Evolutionary conservation across 2,113 vertebrate genomes (phyloP).

Genomic region (Caretta caretta): DNA sequence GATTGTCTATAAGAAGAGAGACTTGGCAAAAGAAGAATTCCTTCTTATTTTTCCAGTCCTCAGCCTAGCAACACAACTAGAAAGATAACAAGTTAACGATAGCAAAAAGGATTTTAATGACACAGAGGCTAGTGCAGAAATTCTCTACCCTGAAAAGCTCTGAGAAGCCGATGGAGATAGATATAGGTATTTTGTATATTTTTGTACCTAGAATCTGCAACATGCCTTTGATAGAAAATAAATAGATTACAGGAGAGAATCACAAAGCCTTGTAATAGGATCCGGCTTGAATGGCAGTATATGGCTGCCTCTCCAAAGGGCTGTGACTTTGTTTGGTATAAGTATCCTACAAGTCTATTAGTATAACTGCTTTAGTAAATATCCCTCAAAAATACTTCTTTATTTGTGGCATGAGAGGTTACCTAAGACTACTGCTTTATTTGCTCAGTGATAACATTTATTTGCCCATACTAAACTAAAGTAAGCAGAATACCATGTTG

Average conservation of each 20-base stretch:
- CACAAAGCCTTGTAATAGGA: neutral
- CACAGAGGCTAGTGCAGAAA: neutral
- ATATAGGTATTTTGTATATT: neutral
- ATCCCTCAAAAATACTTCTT: neutral
- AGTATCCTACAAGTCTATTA: neutral
- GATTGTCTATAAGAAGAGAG: too few relatives aligned
- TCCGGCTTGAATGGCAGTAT: neutral
- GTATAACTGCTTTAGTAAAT: neutral
- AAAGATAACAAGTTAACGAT: neutral
- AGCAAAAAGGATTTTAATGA: neutral
- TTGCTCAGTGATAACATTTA: neutral
- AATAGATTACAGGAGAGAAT: neutral
- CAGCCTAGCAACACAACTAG: neutral
- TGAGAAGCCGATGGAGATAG: neutral
- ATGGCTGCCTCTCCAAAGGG: neutral
- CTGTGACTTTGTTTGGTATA: neutral
- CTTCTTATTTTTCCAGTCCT: neutral
- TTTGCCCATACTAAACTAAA: neutral
- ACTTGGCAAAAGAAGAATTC: neutral
- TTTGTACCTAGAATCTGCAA: neutral
- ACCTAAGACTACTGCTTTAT: neutral
- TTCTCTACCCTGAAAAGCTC: neutral
- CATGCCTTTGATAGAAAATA: fast-evolving
- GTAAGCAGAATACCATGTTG: neutral
- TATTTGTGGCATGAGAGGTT: neutral